These are phyloP conservation scores for Pelecanoides urinatrix DNA, from an alignment of 2,113 vertebrate species.

Conservation along the genomic window DNA sequence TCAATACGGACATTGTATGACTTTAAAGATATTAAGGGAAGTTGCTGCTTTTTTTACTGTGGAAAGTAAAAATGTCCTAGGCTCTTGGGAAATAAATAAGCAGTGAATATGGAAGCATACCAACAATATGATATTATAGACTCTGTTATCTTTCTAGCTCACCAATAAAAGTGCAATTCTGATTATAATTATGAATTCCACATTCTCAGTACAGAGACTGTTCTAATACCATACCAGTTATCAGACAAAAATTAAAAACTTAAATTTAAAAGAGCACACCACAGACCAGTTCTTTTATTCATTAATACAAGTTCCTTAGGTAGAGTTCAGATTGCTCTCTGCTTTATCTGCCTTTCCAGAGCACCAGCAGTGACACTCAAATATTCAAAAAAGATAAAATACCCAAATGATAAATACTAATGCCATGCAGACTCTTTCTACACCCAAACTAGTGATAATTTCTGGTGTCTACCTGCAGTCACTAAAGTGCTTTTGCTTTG, in stretches of 20 bases:
- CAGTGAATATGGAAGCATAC: background rate
- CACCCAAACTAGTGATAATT: background rate
- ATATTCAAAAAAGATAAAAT: background rate
- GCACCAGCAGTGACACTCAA: background rate
- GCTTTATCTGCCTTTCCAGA: background rate
- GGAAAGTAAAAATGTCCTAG: background rate
- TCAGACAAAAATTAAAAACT: background rate
- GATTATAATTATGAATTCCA: background rate
- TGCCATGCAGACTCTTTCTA: background rate
- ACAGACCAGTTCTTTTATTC: background rate
- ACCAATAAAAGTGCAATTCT: background rate
- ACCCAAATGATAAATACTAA: background rate
- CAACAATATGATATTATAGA: background rate
- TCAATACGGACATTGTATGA: background rate
- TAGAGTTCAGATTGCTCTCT: background rate
- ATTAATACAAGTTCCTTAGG: background rate
- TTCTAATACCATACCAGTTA: background rate
- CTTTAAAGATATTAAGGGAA: background rate
- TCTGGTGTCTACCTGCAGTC: background rate
- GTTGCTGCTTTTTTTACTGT: background rate
- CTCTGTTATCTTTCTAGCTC: background rate
- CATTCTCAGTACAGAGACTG: background rate
- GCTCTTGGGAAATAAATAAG: conserved; percentile 20
- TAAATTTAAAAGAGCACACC: background rate
- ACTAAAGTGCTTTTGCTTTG: background rate